These are phyloP conservation scores for Sphenopsis melanotis DNA, from an alignment of 2,797 vertebrate genomes.

Conservation along the genomic window DNA sequence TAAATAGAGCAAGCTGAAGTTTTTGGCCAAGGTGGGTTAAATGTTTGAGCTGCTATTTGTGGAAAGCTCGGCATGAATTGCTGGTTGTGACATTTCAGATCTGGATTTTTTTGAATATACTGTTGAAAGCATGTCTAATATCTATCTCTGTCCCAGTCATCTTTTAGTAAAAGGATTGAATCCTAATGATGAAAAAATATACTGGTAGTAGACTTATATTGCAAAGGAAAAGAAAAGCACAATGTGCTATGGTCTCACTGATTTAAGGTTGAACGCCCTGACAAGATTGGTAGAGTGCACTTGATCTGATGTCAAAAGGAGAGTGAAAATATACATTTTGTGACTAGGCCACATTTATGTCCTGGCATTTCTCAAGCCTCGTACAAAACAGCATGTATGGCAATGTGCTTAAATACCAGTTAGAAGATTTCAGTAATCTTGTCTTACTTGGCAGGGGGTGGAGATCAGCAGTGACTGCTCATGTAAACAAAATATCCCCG, in stretches of 20 bases:
- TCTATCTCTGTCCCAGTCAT: not conserved
- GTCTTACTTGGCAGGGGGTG: not conserved
- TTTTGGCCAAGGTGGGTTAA: not conserved
- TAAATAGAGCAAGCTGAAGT: not conserved
- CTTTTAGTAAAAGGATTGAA: not conserved
- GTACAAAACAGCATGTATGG: not conserved
- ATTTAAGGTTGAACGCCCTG: not conserved
- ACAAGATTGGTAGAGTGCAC: not conserved
- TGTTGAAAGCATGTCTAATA: not conserved
- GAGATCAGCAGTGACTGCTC: not conserved
- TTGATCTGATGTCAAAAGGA: not conserved
- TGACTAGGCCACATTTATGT: not conserved
- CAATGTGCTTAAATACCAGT: not conserved
- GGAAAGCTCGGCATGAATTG: not conserved
- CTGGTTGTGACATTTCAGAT: not conserved
- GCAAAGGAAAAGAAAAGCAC: not conserved
- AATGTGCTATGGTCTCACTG: not conserved
- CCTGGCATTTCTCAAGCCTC: not conserved
- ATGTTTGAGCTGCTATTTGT: not conserved
- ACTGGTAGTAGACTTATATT: not conserved
- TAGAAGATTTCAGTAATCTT: constrained; percentile 27
- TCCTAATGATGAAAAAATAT: not conserved
- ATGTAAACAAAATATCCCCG: not conserved
- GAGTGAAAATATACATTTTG: not conserved
- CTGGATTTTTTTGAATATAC: not conserved